Evolutionary conservation across 2,888 invertebrate genomes (phyloP).

Genomic region (Drosophila villosipedis): DNA sequence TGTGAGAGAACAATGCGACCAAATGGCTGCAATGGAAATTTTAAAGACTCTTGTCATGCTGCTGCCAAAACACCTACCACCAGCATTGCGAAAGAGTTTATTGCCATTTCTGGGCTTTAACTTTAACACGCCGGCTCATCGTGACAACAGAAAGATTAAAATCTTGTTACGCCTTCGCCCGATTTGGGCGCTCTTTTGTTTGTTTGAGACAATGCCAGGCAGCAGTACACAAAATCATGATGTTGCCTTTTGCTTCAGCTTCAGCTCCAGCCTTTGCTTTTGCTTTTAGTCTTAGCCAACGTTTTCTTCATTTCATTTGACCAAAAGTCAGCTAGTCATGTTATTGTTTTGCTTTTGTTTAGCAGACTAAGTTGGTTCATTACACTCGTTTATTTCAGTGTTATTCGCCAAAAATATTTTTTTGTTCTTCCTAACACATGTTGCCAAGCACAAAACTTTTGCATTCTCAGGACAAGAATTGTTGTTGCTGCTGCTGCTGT

Average conservation of each 20-base stretch:
- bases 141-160: constrained; percentile 73
- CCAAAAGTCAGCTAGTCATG: constrained; percentile 54
- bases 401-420: background rate
- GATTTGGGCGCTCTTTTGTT: constrained; percentile 62
- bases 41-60: constrained; percentile 61
- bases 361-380: constrained; percentile 23
- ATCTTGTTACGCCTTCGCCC: constrained; percentile 74
- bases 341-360: constrained; percentile 14
- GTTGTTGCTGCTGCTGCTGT: background rate
- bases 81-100: constrained; percentile 49
- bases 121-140: constrained; percentile 70
- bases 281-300: constrained; percentile 13
- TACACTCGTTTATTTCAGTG: constrained; percentile 20
- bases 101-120: constrained; percentile 50
- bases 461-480: constrained; percentile 2
- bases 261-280: background rate
- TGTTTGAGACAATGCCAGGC: constrained; percentile 31
- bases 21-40: constrained; percentile 75
- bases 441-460: constrained; percentile 30
- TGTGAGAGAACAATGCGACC: constrained; percentile 71
- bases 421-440: constrained; percentile 39
- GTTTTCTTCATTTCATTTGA: background rate
- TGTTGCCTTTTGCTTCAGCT: constrained; percentile 25
- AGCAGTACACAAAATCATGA: constrained; percentile 33
- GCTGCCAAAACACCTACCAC: constrained; percentile 41